Conservation (phyloP, 2,888 invertebrate species). For the Lithodes maja region DNA sequence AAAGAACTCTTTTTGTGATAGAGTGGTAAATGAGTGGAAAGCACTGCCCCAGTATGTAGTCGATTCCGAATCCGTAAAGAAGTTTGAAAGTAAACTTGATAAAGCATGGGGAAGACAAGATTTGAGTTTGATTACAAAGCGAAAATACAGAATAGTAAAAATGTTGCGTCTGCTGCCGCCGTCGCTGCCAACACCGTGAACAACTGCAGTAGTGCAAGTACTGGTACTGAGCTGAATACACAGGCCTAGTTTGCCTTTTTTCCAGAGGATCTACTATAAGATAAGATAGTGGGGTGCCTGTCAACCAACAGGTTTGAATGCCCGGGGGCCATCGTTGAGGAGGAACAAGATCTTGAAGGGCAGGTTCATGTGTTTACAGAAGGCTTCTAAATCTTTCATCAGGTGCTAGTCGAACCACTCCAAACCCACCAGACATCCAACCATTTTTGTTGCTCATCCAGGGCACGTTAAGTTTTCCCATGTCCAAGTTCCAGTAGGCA, state of each 20-base stretch:
- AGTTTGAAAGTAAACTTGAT: too few species aligned
- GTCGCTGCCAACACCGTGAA: too few species aligned
- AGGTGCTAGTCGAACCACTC: not conserved
- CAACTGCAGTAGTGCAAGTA: too few species aligned
- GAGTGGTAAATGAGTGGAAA: too few species aligned
- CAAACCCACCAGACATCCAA: not conserved
- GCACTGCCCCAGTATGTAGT: not conserved
- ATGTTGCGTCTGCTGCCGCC: too few species aligned
- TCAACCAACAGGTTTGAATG: not conserved
- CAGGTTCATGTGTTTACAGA: not conserved
- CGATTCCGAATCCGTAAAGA: not conserved
- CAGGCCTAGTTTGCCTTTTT: too few species aligned
- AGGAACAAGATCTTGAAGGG: not conserved
- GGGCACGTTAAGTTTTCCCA: not conserved
- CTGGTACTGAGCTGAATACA: too few species aligned
- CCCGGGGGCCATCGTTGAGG: not conserved
- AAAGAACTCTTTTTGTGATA: too few species aligned
- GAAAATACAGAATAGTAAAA: too few species aligned
- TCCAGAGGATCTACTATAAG: too few species aligned
- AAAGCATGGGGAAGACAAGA: too few species aligned
- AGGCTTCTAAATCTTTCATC: not conserved
- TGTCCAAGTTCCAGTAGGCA: not conserved
- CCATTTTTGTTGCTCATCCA: not conserved
- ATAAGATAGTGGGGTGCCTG: not conserved
- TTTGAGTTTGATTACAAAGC: too few species aligned